Evolutionary conservation across 53 echinoderm and acorn worm genomes (phyloP).

Genomic region (Arbacia lixula): DNA sequence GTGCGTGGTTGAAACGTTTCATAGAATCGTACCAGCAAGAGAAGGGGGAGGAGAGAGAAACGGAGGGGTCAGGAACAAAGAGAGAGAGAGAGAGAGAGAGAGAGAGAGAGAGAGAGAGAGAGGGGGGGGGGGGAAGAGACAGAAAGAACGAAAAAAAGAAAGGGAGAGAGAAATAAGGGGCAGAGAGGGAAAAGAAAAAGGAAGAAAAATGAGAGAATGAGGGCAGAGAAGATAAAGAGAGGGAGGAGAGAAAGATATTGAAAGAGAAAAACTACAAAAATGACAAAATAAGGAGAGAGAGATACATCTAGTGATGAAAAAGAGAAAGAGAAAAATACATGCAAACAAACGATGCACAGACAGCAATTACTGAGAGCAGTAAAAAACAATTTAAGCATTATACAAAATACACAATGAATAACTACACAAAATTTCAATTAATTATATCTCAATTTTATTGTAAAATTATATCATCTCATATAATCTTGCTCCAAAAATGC

Average conservation of each 20-base stretch:
- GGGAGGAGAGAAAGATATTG: background rate
- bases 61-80: background rate
- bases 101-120: background rate
- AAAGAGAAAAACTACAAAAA: background rate
- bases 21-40: background rate
- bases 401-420: no score
- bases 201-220: background rate
- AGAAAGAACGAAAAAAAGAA: background rate
- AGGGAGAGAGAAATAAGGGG: background rate
- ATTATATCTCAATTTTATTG: background rate
- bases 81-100: background rate
- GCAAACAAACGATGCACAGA: no score
- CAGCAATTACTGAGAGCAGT: no score
- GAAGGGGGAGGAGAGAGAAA: background rate
- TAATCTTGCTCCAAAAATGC: no score
- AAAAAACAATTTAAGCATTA: no score
- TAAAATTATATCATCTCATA: no score
- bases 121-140: background rate
- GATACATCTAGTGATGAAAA: no score
- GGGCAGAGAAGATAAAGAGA: background rate
- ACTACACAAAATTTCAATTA: background rate
- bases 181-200: background rate
- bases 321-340: no score
- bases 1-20: no score
- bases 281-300: background rate